Evolutionary conservation across 1,140 invertebrate species (phyloP), one percentile per base, ranked within the genome.

Genomic region (Aphelinus certus): DNA sequence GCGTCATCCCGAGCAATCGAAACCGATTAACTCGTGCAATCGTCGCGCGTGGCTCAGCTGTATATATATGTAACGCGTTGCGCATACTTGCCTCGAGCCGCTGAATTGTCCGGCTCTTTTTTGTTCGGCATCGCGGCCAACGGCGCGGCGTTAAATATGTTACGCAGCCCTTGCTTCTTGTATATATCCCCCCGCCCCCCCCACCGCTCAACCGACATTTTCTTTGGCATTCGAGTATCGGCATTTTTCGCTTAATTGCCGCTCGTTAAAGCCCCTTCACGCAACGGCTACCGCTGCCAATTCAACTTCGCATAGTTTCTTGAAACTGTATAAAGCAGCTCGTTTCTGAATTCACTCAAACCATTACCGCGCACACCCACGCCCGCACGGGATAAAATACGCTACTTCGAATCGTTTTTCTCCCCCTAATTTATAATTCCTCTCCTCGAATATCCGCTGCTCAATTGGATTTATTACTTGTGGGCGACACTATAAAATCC

Each of bases 1-100:
- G 47, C 58, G 66, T 69, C 60, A 69, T 68, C 46, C 58, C 10
- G 7, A 26, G 73, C 66, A 75, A 68, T 69, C 73, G 73, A 69
- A 75, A 75, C 66, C 73, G 58, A 75, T 75, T 75, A 75, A 69
- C 65, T 68, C 71, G n/a, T 7, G 7, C 7, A 53, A 67, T 57
- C 71, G 63, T 55, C 63, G 63, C 65, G 43, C 45, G 64, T 47
- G 0, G 26, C 26, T 26, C 26, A 26, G 26, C 26, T 26, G 26
- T 26, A 26, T 26, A 26, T 26, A 26, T 26, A 26, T 26, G 26
- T 26, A 26, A 26, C 26, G 26, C 26, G 26, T 26, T 26, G 26
- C 26, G 26, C 26, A 26, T 26, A 26, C 26, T 26, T 26, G 26
- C 26, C 26, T 26, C 26, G 26, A 26, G 26, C 26, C 26, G 26